Conservation (phyloP, 2,113 vertebrate species). For the Urocynchramus pylzowi region DNA sequence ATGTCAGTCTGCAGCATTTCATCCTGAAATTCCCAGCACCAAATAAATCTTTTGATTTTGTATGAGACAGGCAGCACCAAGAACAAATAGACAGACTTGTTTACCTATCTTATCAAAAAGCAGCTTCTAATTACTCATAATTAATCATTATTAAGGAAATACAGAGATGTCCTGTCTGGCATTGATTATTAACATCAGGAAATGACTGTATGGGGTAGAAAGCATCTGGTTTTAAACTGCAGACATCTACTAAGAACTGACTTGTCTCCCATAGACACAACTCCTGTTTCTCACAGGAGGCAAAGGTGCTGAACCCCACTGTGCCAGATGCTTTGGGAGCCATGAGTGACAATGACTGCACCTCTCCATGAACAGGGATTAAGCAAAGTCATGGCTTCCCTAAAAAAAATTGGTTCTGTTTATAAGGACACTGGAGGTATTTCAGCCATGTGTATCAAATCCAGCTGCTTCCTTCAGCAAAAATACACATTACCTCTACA, state of each 20-base stretch:
- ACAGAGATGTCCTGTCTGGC: not conserved
- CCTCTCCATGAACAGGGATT: not conserved
- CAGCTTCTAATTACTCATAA: not conserved
- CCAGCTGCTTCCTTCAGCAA: not conserved
- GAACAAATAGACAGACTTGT: not conserved
- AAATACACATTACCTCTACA: not conserved
- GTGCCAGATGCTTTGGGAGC: not conserved
- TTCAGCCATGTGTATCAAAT: not conserved
- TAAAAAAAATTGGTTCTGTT: not conserved
- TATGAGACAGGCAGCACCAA: not conserved
- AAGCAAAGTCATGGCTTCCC: not conserved
- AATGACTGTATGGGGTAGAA: not conserved
- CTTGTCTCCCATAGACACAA: rapidly evolving
- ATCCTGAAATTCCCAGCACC: not conserved
- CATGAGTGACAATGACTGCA: too few species aligned
- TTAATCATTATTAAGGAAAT: not conserved
- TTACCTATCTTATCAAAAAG: not conserved
- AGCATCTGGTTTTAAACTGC: not conserved
- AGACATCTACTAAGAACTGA: not conserved
- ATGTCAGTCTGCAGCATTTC: not conserved
- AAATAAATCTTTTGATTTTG: not conserved
- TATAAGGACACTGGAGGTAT: not conserved
- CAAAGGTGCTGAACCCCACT: not conserved
- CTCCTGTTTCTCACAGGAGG: not conserved
- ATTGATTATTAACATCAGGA: not conserved